Conservation (phyloP, 2,797 vertebrate genomes). For the Ptychobarbus kaznakovi region DNA sequence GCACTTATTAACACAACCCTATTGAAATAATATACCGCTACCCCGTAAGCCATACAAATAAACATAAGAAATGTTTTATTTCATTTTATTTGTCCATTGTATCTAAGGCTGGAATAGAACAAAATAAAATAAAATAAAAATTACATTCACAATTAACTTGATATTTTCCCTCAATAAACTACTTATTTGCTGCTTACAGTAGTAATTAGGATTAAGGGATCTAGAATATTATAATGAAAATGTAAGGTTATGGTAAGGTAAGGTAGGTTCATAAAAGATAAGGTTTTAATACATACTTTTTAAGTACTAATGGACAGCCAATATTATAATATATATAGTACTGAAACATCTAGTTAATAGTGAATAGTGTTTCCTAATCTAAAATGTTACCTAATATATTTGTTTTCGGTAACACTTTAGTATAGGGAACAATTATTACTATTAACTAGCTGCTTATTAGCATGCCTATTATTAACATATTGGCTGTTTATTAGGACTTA, state of each 20-base stretch:
- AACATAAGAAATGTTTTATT: constrained; percentile 69
- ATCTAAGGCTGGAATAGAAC: constrained; percentile 68
- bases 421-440: background rate
- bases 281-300: no score
- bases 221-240: no score
- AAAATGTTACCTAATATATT: background rate
- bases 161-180: no score
- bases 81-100: constrained; percentile 75
- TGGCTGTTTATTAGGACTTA: background rate
- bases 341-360: background rate
- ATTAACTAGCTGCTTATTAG: background rate
- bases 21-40: constrained; percentile 73
- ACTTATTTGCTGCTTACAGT: background rate
- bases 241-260: no score
- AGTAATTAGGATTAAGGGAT: no score
- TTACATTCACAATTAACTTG: no score
- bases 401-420: background rate
- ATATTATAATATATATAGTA: background rate
- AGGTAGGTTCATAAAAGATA: no score
- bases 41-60: no score
- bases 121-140: no score
- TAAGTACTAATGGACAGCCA: no score
- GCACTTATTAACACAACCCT: constrained; percentile 87
- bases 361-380: background rate
- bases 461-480: background rate